These are phyloP conservation scores for Pogonomyrmex californicus DNA, from an alignment of 1,140 invertebrate genomes.

Conservation along the genomic window DNA sequence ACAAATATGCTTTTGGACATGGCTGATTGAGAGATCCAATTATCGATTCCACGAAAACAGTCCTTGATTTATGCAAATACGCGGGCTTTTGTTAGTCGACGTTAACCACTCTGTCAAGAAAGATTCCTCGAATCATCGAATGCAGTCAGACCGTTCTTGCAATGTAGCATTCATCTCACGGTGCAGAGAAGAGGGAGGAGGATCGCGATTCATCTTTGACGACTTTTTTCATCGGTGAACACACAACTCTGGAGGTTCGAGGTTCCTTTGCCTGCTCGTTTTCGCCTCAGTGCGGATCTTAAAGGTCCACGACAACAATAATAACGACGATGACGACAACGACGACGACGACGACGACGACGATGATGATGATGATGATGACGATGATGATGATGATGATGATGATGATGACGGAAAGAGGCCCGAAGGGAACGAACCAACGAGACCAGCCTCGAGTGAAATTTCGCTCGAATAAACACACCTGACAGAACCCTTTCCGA, in stretches of 20 bases:
- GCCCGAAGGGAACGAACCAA: conserved; percentile 3
- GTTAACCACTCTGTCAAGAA: conserved; percentile 30
- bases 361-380: neutral
- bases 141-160: conserved; percentile 22
- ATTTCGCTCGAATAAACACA: conserved; percentile 73
- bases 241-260: conserved; percentile 56
- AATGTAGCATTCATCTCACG: conserved; percentile 20
- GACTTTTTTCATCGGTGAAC: conserved; percentile 52
- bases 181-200: neutral
- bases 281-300: conserved; percentile 34
- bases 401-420: neutral
- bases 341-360: neutral
- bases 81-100: conserved; percentile 19
- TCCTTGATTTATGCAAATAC: conserved; percentile 42
- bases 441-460: conserved; percentile 57
- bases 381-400: neutral
- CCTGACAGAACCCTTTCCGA: conserved; percentile 49
- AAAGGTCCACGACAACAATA: conserved; percentile 4
- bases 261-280: conserved; percentile 52
- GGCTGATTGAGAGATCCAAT: neutral
- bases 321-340: neutral
- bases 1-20: neutral
- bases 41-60: neutral
- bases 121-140: conserved; percentile 53
- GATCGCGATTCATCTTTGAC: conserved; percentile 48